Base-by-base conservation (phyloP, 2,113 vertebrate genomes). In the Martes martes region DNA sequence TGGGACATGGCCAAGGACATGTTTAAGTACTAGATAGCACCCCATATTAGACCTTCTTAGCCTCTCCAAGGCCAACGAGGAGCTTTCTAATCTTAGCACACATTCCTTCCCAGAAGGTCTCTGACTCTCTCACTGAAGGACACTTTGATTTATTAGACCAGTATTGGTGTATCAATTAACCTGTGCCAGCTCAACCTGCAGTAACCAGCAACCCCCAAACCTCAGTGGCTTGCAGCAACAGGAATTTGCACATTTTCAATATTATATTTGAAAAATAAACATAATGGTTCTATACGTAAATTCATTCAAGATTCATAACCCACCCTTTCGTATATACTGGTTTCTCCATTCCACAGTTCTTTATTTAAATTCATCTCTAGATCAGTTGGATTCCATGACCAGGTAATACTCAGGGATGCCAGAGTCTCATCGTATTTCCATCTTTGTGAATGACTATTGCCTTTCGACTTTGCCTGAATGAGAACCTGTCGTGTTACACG, bases 311-410 rank as follows among this genome's bases (percentile, higher is more conserved):
- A 52, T 94, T 92, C 61, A 39, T 65, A 76, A 26, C 79, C 71
- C 33, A 16, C n/a, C 52, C 74, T 89, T 50, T 87, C 73, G 42
- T 23, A 7, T 23, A 4, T 31, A 65, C 85, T 87, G 31, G 26
- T 42, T 39, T 89, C 79, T 95, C 82, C 80, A 83, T 74, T 84
- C 69, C 76, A 36, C 89, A 80, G 39, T 93, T 93, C 89, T 97
- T 96, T 89, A 89, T 98, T 95, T 94, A 95, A 52, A 59, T n/a
- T 89, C 39, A 11, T 74, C 55, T 96, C 67, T 94, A 61, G 67
- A 94, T 86, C 45, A 74, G 85, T 47, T 81, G 80, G 61, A 92
- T 94, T 95, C 81, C 45, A 78, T 71, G 36, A 36, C 23, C 63
- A 93, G 42, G n/a, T 55, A 91, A 67, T 84, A 33, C 15, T 61